Evolutionary conservation across 2,797 vertebrate genomes (phyloP), one percentile per base, ranked within the genome.

Genomic region (Intellagama lesueurii): DNA sequence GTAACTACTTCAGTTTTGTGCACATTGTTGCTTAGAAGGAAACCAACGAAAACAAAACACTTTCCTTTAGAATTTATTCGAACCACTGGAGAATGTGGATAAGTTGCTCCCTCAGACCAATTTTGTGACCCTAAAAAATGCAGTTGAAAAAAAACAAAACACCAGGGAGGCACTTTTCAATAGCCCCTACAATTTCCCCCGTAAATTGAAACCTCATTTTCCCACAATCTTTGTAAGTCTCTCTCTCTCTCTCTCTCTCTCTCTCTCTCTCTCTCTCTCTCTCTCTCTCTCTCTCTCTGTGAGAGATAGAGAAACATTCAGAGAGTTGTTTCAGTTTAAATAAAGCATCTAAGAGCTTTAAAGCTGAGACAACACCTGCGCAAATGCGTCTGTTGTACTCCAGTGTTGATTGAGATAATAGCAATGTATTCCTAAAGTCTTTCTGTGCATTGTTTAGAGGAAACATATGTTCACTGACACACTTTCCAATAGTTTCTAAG

Each of bases 391-490:
- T 0, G 12, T 81, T 85, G 77, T 82, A 72, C 44, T 30, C 66
- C 30, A 49, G 83, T 47, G 1, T 35, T 88, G 83, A 86, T 66
- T 88, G 87, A 88, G 79, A 86, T 82, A 72, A 91, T 82, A 70
- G 76, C 30, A 60, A 56, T n/a, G 8, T 75, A 26, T 72, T 94
- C 80, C 79, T 88, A 40, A 81, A 52, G 87, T 11, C n/a, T 88
- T 64, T 66, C 70, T 81, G 81, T 70, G 28, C 32, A 79, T 82
- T 91, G 76, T 91, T 89, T 78, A 86, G 79, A 44, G 83, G 90
- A 88, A 88, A 83, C 87, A 83, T 87, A 80, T 89, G 90, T 83
- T 86, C 77, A 35, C 90, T 81, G 12, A 56, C 86, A 76, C 52
- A 24, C 76, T n/a, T 92, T 85, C 44, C 64, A 88, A 35, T 35